These are phyloP conservation scores for Sphecodes monilicornis DNA, from an alignment of 2,888 invertebrate genomes.

Conservation along the genomic window DNA sequence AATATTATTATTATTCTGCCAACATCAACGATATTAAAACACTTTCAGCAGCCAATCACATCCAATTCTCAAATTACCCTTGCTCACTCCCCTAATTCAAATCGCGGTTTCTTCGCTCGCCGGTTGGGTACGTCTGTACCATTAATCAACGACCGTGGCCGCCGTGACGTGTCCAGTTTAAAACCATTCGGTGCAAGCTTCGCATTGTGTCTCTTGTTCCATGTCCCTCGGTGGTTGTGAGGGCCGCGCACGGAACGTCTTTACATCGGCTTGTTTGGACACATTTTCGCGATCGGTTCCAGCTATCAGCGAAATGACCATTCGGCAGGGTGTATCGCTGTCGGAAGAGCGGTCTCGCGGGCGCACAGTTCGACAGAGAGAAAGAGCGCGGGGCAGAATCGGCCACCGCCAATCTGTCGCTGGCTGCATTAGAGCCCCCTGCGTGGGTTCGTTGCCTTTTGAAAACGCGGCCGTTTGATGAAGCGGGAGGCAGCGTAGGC, in stretches of 20 bases:
- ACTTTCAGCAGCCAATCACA: not conserved
- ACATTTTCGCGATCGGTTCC: constrained; percentile 79
- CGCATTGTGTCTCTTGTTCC: constrained; percentile 7
- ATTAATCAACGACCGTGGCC: constrained; percentile 43
- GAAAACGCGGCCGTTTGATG: constrained; percentile 79
- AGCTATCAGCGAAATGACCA: constrained; percentile 84
- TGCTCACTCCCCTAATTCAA: not conserved
- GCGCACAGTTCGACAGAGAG: constrained; percentile 22
- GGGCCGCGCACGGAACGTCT: constrained; percentile 58
- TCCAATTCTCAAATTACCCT: constrained; percentile 13
- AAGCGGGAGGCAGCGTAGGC: constrained; percentile 54
- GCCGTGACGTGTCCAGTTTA: constrained; percentile 41
- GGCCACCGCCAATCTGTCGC: constrained; percentile 83
- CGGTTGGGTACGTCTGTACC: not conserved
- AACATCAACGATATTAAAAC: not conserved
- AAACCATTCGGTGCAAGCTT: constrained; percentile 40
- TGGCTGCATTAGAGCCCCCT: constrained; percentile 83
- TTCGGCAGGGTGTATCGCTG: constrained; percentile 63
- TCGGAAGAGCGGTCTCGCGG: not conserved
- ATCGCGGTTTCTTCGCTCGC: not conserved
- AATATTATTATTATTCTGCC: too few species aligned
- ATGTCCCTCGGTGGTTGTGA: constrained; percentile 47
- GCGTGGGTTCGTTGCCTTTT: constrained; percentile 76
- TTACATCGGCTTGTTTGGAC: constrained; percentile 74
- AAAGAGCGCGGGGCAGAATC: constrained; percentile 65